Base-by-base conservation (phyloP, 2,888 invertebrate species). In the Pterobdella sp. region DNA sequence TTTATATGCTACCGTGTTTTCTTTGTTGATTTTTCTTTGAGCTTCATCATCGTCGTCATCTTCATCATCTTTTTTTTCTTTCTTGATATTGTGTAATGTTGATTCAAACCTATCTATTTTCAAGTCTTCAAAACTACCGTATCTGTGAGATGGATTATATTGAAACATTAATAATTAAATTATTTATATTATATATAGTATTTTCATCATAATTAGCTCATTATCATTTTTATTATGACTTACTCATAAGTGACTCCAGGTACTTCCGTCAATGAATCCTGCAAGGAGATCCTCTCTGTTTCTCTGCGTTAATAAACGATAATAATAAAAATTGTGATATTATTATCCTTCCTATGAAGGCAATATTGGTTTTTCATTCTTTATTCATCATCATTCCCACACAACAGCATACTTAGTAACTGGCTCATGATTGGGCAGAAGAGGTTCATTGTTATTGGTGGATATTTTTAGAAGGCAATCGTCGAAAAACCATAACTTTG, bases 191-290 rank as follows among this genome's bases (percentile, higher is more conserved):
- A 42, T 42, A 42, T 42, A 14, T 42, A 14, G 49, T 22, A 22
- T 64, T 64, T 64, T 14, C 7, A 29, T 64, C n/a, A 64, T 14
- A 7, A 10, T 31, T n/a, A 26, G 31, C 7, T 14, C 64, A 64
- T 64, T 26, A 29, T 29, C n/a, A 29, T 64, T 64, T 10, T 64
- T 29, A 64, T 31, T 64, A 29, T 26, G 2, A 68, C 60, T 36
- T n/a, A 71, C 71, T 37, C 56, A 36, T 71, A 71, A 2, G 60
- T 35, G 35, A 71, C 71, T 26, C 35, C 63, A 22, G 71, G 71
- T 1, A 71, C 56, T 26, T 71, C 71, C 26, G 56, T 60, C 35
- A 71, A 22, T 34, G 56, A 63, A 37, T 71, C 71, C 3, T 35
- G 32, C 7, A 71, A 29, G 29, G 71, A 56, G 34, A 71, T 32